Evolutionary conservation across 2,113 vertebrate species (phyloP).

Genomic region (Promerops cafer): DNA sequence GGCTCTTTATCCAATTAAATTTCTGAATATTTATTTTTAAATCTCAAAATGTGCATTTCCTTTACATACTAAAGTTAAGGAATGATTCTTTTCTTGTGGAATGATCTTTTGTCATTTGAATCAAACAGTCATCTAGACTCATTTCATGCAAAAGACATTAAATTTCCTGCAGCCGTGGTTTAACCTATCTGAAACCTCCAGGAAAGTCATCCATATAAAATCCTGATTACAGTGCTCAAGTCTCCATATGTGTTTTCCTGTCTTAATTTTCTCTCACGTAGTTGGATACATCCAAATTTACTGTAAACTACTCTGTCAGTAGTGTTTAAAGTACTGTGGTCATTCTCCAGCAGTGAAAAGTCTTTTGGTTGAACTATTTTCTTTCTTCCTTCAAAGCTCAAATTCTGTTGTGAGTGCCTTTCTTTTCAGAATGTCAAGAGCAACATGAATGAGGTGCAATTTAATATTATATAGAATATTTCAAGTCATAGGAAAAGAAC

Average conservation of each 20-base stretch:
- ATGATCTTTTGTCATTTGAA: background rate
- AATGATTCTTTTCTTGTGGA: background rate
- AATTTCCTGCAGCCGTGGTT: background rate
- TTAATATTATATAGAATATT: background rate
- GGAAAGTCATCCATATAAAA: background rate
- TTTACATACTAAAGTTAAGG: background rate
- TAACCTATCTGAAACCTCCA: background rate
- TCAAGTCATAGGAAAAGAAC: background rate
- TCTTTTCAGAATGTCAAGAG: background rate
- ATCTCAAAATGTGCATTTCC: background rate
- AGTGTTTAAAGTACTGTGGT: background rate
- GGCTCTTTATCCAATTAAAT: background rate
- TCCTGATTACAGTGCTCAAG: background rate
- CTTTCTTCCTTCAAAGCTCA: background rate
- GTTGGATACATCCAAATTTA: background rate
- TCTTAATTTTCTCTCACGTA: background rate
- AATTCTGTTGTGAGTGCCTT: background rate
- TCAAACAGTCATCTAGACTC: background rate
- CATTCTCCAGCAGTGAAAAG: background rate
- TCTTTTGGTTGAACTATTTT: background rate
- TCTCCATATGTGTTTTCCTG: background rate
- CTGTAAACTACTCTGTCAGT: background rate
- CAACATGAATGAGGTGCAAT: background rate
- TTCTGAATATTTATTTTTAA: background rate
- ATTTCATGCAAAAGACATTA: background rate